These are phyloP conservation scores for Diadegma fenestrale DNA, from an alignment of 2,888 invertebrate genomes.

Conservation along the genomic window DNA sequence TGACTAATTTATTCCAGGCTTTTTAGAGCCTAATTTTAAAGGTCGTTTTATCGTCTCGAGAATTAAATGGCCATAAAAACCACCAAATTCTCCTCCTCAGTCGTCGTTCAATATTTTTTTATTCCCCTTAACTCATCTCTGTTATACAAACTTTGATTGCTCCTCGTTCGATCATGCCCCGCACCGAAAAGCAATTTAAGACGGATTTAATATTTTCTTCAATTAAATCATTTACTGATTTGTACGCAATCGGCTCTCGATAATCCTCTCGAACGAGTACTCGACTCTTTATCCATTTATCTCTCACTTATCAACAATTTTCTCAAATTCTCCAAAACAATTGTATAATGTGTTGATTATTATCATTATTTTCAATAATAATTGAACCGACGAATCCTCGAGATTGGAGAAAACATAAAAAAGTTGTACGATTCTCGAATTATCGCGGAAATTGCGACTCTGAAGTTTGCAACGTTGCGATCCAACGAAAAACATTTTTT, in stretches of 20 bases:
- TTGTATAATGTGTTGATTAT: neutral
- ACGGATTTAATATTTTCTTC: neutral
- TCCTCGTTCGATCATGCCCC: neutral
- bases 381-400: neutral
- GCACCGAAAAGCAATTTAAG: neutral
- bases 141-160: neutral
- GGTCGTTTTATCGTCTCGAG: neutral
- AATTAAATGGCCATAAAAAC: neutral
- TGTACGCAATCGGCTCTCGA: slow-evolving; percentile 18
- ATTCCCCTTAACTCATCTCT: neutral
- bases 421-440: slow-evolving; percentile 16
- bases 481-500: no score
- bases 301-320: slow-evolving; percentile 17
- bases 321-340: no score
- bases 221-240: neutral
- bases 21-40: neutral
- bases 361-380: neutral
- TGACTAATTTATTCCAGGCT: neutral
- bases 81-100: neutral
- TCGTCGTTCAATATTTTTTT: neutral
- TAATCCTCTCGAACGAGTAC: slow-evolving; percentile 16
- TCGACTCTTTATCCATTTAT: slow-evolving; percentile 42
- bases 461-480: no score
- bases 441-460: no score
- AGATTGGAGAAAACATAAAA: slow-evolving; percentile 12